Base-by-base conservation (phyloP, 2,113 vertebrate genomes). In the Tachysurus vachellii region DNA sequence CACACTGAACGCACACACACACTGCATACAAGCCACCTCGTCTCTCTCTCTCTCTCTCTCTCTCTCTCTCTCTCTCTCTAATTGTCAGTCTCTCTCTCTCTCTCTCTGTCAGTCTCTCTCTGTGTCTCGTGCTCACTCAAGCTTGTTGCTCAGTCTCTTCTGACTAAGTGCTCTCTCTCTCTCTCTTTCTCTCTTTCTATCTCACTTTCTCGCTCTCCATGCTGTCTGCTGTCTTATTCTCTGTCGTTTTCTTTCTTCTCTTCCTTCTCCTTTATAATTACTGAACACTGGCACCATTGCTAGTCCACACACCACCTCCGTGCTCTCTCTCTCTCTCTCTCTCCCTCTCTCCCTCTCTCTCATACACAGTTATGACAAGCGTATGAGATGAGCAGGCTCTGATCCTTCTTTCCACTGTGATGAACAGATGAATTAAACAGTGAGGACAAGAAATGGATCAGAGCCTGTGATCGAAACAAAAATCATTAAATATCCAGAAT, bases 311-410 rank as follows among this genome's bases (percentile, higher is more conserved):
- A 31, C 13, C 26, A 75, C 76, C n/a, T 7, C 26, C 71, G 23
- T 47, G 17, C 26, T 8, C 76, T 31, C 76, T n/a, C 76, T 56
- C 86, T 66, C 89, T 89, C 91, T 88, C 89, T 88, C 87, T 87
- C 90, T 50, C 57, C 53, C 88, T 66, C 80, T n/a, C 79, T 57
- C 26, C 80, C 87, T 80, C 28, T 31, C 47, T 53, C 64, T 79
- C 70, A 71, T 50, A 36, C 36, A 53, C 86, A 68, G 66, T 68
- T 16, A 68, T 68, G 66, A 31, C 5, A 14, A 7, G 17, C 8
- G 31, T 19, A 71, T 71, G 36, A 44, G 36, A 71, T 71, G 36
- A 44, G 36, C 1, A 5, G 5, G 17, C 17, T 71, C 68, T 16
- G 14, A 5, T 44, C 16, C 10, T 47, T 19, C 11, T 14, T 5